These are phyloP conservation scores for Pseudonaja textilis DNA, from an alignment of 2,113 vertebrate species.

Conservation along the genomic window DNA sequence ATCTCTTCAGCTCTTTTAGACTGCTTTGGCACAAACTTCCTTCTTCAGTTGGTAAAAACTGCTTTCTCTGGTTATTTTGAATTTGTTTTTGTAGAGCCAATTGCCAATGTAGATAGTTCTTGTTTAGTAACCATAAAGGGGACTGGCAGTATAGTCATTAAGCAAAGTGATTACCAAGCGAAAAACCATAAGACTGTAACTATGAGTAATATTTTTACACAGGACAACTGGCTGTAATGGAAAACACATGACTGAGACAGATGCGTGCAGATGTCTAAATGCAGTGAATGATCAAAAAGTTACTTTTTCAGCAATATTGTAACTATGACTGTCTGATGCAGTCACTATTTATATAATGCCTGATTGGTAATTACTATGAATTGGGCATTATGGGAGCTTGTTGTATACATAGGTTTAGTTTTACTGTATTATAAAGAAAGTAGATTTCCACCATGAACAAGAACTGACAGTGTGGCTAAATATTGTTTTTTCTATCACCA, in stretches of 20 bases:
- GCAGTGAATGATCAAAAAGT: background rate
- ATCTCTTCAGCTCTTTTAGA: background rate
- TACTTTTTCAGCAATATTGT: background rate
- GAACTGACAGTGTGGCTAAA: background rate
- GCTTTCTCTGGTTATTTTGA: background rate
- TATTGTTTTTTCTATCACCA: background rate
- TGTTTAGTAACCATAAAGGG: background rate
- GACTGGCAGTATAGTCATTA: no score
- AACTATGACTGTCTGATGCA: background rate
- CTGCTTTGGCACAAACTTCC: background rate
- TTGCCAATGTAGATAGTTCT: background rate
- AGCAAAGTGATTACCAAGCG: no score
- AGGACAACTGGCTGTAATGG: background rate
- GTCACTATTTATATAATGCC: background rate
- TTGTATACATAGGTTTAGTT: background rate
- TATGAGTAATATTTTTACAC: background rate
- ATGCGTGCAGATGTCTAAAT: background rate
- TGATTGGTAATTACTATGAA: background rate
- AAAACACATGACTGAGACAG: background rate
- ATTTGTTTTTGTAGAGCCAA: background rate
- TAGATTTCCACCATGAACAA: background rate
- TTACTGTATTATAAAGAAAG: background rate
- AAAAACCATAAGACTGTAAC: background rate
- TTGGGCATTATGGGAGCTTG: background rate
- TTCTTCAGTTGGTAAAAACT: background rate